phyloP scores from a whole-genome alignment of 1,140 invertebrate species.

The Danaus plexippus region DNA sequence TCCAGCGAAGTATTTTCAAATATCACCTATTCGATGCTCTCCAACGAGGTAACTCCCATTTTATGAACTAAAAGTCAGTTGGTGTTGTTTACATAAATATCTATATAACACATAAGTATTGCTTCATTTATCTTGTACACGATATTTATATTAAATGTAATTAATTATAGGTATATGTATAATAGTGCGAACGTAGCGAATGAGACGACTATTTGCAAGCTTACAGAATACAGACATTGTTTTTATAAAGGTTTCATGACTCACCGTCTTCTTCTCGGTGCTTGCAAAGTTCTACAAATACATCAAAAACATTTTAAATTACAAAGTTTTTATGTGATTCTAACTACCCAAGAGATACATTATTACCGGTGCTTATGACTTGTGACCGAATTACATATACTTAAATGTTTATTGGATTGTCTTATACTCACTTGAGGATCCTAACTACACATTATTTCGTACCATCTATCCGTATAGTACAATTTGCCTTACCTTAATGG shows the following conservation, averaged over 20 bases:
- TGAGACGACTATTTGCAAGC: slow-evolving; percentile 7
- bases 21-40: slow-evolving; percentile 64
- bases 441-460: not conserved
- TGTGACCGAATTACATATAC: slow-evolving; percentile 14
- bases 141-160: too few relatives aligned
- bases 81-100: too few relatives aligned
- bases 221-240: too few relatives aligned
- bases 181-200: too few relatives aligned
- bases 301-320: slow-evolving; percentile 13
- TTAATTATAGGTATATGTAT: too few relatives aligned
- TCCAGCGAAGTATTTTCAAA: slow-evolving; percentile 37
- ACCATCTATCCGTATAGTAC: too few relatives aligned
- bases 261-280: slow-evolving; percentile 49
- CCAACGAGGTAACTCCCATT: slow-evolving; percentile 68
- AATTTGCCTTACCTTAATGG: slow-evolving; percentile 82
- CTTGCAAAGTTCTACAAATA: slow-evolving; percentile 50
- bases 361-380: not conserved
- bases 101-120: too few relatives aligned
- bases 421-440: not conserved
- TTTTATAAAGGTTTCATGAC: slow-evolving; percentile 22
- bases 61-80: slow-evolving; percentile 68
- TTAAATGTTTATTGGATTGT: slow-evolving; percentile 1
- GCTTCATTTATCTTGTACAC: too few relatives aligned
- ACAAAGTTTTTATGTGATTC: too few relatives aligned
- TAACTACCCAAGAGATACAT: too few relatives aligned